Evolutionary conservation across 92 coral and sea anemone genomes (phyloP), one percentile per base, ranked within the genome.

Genomic region (Muricea muricata): DNA sequence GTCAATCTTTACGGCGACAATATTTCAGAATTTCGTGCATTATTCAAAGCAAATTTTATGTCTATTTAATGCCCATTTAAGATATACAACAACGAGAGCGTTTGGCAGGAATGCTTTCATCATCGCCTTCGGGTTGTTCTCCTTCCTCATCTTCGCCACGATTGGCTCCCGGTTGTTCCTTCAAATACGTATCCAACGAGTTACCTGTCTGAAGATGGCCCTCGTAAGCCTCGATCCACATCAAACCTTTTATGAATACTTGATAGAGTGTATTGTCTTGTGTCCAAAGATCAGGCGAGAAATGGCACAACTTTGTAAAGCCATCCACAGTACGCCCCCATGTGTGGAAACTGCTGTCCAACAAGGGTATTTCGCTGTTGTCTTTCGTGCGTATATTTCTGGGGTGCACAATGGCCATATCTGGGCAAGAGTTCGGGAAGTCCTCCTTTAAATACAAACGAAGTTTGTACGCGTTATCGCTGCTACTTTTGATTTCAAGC

Each of bases 151-250:
- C 2, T 26, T 73, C 13, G n/a, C 23, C 33, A 1, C 8, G 0
- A 25, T 6, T 18, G 9, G 34, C 26, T 18, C 25, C 25, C 7
- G 3, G 23, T 75, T 75, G 80, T 17, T 76, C 83, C 52, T 57
- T 68, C 4, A 85, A 50, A 29, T 65, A 77, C 39, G 17, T 37
- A n/a, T 68, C 75, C 33, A 85, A 50, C 2, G 73, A 61, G 17
- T 77, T 55, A 9, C 84, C 89, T 6, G 78, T 47, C 13, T 41
- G 60, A 25, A 45, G 73, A 47, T 85, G 89, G 9, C 78, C 89
- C 26, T 85, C 89, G 25, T 77, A 85, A 0, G 89, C 89, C n/a
- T 85, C 89, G 25, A 85, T 21, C 89, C 89, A 85, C 28, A 85
- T 42, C 0, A 65, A 35, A 66, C 89, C 89, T 47, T 85, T 85